Evolutionary conservation across 37 sponge, comb jelly and placozoan genomes (phyloP), one percentile per base, ranked within the genome.

Genomic region (Hormiphora californensis): DNA sequence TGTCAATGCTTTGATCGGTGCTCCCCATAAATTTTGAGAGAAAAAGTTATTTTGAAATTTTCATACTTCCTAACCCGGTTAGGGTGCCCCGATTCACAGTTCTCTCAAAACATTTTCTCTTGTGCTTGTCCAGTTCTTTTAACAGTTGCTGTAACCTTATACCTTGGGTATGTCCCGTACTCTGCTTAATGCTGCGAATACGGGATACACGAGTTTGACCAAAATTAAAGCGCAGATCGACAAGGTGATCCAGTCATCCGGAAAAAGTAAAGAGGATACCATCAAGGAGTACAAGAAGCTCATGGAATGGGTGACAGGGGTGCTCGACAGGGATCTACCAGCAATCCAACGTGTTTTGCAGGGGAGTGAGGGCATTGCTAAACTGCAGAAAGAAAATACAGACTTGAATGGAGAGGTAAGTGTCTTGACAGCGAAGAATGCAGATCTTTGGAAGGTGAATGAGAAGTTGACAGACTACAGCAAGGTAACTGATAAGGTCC

Each of bases 381-480:
- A n/a, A n/a, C n/a, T n/a, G n/a, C n/a, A n/a, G n/a, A n/a, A n/a
- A n/a, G n/a, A n/a, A n/a, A n/a, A n/a, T n/a, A n/a, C n/a, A n/a
- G n/a, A n/a, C n/a, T n/a, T n/a, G n/a, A n/a, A n/a, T n/a, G n/a
- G n/a, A n/a, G n/a, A n/a, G n/a, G n/a, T n/a, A n/a, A n/a, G n/a
- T n/a, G n/a, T n/a, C n/a, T n/a, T n/a, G n/a, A n/a, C n/a, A n/a
- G n/a, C n/a, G n/a, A 49, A 49, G 53, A 49, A 17, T 49, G 53
- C 9, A 49, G 53, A 49, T 15, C 53, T 49, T 49, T 49, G 12
- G 9, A 9, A n/a, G n/a, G n/a, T 9, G 15, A 65, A 65, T 65
- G 68, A 65, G 11, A 65, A 65, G 25, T 39, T 65, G 38, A 65
- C 68, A 7, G 68, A 65, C 27, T 65, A 65, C 68, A 65, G 68